Conservation (phyloP, 1,140 invertebrate genomes). For the Zaprionus gabonicus region DNA sequence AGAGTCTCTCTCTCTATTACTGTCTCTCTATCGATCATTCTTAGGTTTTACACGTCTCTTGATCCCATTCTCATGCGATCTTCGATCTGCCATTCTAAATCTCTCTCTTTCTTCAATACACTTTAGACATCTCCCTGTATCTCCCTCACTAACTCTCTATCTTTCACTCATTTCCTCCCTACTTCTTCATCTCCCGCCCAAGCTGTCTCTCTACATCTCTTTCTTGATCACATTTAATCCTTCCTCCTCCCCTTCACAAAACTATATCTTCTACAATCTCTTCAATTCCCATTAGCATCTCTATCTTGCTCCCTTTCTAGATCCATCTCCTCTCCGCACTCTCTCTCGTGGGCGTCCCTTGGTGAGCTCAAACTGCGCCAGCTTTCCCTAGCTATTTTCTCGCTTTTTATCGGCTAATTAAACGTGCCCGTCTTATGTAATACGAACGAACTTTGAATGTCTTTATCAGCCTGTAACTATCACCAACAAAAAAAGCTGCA, state of each 20-base stretch:
- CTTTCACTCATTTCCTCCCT: not conserved
- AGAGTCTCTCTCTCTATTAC: too few relatives aligned
- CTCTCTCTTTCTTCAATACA: not conserved
- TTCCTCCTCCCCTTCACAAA: not conserved
- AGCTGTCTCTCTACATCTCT: not conserved
- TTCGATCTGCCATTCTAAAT: too few relatives aligned
- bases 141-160: not conserved
- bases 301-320: not conserved
- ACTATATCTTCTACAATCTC: not conserved
- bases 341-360: conserved; percentile 22
- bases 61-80: not conserved
- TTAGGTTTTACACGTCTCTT: not conserved
- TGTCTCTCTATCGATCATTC: not conserved
- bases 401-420: conserved; percentile 59
- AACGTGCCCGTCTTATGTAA: conserved; percentile 43
- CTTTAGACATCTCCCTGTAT: not conserved
- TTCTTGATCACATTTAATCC: not conserved
- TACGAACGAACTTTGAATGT: conserved; percentile 42
- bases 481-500: not conserved
- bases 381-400: conserved; percentile 42
- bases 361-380: conserved; percentile 34
- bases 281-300: conserved; percentile 27
- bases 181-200: not conserved
- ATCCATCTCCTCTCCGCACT: not conserved
- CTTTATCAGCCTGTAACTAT: conserved; percentile 56